Percentiles rank a stretch among this genome's conserved stretches.
phyloP scores from a whole-genome alignment of 2,797 vertebrate genomes.

The Taenioides sp. region DNA sequence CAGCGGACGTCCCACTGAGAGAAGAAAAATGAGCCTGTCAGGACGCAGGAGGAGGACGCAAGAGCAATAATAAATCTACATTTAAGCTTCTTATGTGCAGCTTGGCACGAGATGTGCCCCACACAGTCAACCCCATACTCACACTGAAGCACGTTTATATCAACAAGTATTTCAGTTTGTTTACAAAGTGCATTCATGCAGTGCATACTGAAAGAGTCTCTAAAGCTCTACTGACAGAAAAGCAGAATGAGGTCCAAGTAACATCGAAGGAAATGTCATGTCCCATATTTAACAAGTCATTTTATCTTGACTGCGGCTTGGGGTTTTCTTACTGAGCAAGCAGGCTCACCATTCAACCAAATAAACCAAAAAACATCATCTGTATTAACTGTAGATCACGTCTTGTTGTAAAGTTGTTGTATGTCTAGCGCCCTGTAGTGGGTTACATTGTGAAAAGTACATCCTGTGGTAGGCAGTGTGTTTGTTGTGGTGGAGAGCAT shows the following conservation, averaged over 20 bases:
- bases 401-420: background rate
- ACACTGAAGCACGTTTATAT: constrained; percentile 59
- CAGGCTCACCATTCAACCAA: background rate
- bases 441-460: constrained; percentile 27
- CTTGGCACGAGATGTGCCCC: constrained; percentile 52
- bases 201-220: constrained; percentile 4
- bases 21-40: constrained; percentile 65
- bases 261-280: background rate
- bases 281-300: background rate
- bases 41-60: constrained; percentile 22
- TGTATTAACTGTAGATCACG: background rate
- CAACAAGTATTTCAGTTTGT: constrained; percentile 48
- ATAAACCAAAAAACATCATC: background rate
- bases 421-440: background rate
- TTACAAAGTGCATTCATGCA: constrained; percentile 34
- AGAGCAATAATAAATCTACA: constrained; percentile 34
- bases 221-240: constrained; percentile 20
- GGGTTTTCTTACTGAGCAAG: background rate
- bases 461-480: constrained; percentile 46
- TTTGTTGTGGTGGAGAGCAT: constrained; percentile 43
- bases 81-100: constrained; percentile 50
- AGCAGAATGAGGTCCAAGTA: constrained; percentile 17
- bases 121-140: constrained; percentile 55
- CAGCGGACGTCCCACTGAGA: constrained; percentile 48
- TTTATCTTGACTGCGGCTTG: background rate